Conservation (phyloP, 2,113 vertebrate genomes). For the Anguilla japonica region DNA sequence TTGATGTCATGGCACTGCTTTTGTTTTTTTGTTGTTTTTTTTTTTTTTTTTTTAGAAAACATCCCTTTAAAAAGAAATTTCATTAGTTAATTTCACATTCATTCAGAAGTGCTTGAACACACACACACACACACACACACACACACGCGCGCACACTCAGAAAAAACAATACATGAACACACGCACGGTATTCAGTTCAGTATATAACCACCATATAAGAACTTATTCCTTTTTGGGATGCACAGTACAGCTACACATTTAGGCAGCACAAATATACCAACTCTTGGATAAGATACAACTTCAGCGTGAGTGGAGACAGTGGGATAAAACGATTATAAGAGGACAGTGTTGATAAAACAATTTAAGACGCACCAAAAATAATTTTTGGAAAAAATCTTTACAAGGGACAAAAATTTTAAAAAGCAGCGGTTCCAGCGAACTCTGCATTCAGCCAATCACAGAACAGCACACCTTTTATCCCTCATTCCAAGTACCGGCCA, state of each 20-base stretch:
- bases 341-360: background rate
- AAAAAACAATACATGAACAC: background rate
- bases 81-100: background rate
- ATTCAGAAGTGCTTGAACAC: background rate
- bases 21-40: too few species aligned
- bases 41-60: background rate
- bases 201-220: background rate
- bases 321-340: background rate
- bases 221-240: background rate
- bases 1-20: background rate
- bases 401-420: background rate
- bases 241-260: background rate
- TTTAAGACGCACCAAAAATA: background rate
- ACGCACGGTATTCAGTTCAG: background rate
- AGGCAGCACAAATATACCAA: slow-evolving; percentile 5
- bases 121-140: slow-evolving; percentile 8
- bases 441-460: background rate
- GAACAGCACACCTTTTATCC: background rate
- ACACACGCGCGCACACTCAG: slow-evolving; percentile 4
- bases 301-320: background rate
- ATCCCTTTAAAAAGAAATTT: background rate
- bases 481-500: background rate
- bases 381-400: background rate
- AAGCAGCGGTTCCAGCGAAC: background rate
- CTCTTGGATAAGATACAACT: background rate